Evolutionary conservation across 2,797 vertebrate species (phyloP), one percentile per base, ranked within the genome.

Genomic region (Anomalospiza imberbis): DNA sequence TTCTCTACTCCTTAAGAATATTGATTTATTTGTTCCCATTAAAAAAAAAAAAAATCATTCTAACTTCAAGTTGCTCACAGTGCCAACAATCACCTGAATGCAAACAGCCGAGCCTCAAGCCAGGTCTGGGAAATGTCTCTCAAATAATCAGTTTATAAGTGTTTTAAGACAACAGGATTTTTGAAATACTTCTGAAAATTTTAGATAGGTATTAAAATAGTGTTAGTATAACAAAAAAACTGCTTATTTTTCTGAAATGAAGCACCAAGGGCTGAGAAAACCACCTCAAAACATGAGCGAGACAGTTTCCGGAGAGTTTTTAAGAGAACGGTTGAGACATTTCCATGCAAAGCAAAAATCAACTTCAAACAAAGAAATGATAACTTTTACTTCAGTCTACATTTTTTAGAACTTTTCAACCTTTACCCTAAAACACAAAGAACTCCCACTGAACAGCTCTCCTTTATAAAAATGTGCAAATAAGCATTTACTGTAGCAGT

Each of bases 251-350:
- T 28, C 28, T 55, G 26, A 77, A 88, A 57, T 60, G 1, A 65
- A 78, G 54, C 13, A 70, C 19, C 16, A 63, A 50, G 16, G 6
- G 4, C 21, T 74, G 7, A 12, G n/a, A 42, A 36, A 62, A 36
- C 3, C 21, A 26, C 2, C 3, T 9, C 3, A 51, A 65, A 61
- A 34, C 9, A 34, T 5, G 6, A 48, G 5, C 4, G 2, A 67
- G 8, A 24, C 11, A 21, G 12, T 26, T 70, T 70, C 34, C 22
- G 2, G 34, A 53, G 13, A 18, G 9, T 26, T 70, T 48, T 70
- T 10, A 47, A 86, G 14, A 51, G 55, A 86, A 42, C 2, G 67
- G 9, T 19, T 28, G 5, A n/a, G 13, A 47, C 2, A 5, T 38
- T 42, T 57, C 34, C 12, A 42, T 58, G 47, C 34, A 58, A 88